Evolutionary conservation across 2,888 invertebrate species (phyloP), one percentile per base, ranked within the genome.

Genomic region (Amiota communis): DNA sequence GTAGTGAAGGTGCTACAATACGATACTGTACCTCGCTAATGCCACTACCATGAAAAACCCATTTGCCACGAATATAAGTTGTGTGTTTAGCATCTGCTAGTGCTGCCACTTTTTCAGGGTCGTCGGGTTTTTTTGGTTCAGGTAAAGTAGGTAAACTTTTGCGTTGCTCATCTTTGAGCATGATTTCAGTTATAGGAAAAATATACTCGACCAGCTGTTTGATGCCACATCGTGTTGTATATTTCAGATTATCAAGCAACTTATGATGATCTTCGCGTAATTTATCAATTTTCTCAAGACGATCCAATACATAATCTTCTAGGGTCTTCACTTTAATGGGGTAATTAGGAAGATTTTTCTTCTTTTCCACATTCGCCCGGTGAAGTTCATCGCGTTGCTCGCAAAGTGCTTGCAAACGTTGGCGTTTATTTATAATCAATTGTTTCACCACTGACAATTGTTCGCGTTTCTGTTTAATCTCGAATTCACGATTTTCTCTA

Each of bases 1-100:
- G 95, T 78, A 96, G 89, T 81, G 94, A 94, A 0, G 97, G 96
- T n/a, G 95, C 94, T 53, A 96, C 95, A 77, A 98, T 95, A 64
- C 92, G 91, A 89, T 94, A 94, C 81, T 94, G 93, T 78, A 93
- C 90, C 88, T 95, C 94, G 76, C 93, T 92, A 64, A 92, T 92
- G 81, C 92, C 92, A 84, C 94, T 94, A 59, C 89, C 88, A 76
- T 89, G 88, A 57, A 89, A 92, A 91, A 91, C 90, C 95, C 97
- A 95, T 81, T 93, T 93, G 84, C 95, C 94, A 88, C 95, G 91
- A 86, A 97, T 93, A 89, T 96, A 94, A 76, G 96, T 92, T 81
- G 95, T 94, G 90, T 95, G 93, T 67, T 94, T 93, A 48, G 95
- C 95, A 87, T 95, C 95, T 11, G 94, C 94, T 49, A 93, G 84